phyloP scores from a whole-genome alignment of 37 sponge, comb jelly and placozoan genomes.

The Mnemiopsis leidyi region DNA sequence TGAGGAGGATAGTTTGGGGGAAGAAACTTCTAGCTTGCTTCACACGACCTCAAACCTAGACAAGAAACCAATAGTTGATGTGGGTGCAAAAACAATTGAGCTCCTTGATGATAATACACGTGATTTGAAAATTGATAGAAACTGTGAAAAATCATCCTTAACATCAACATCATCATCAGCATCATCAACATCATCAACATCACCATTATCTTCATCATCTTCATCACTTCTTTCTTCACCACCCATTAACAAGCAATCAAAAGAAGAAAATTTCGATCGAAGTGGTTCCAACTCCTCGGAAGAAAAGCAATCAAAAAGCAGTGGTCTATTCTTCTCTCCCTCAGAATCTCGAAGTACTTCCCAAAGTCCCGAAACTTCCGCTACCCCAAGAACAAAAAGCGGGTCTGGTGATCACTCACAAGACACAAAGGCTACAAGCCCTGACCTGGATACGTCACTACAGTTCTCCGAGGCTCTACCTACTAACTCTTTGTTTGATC shows the following conservation, averaged over 20 bases:
- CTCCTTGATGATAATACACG: neutral
- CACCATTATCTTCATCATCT: neutral
- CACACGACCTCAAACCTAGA: neutral
- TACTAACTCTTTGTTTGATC: neutral
- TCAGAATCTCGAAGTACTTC: neutral
- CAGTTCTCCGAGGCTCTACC: neutral
- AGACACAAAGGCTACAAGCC: neutral
- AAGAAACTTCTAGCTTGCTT: neutral
- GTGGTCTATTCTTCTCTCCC: neutral
- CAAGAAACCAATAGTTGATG: neutral
- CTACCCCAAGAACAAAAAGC: too few relatives aligned
- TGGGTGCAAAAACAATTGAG: neutral
- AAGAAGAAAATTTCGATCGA: too few relatives aligned
- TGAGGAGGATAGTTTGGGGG: too few relatives aligned
- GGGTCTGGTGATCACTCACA: neutral
- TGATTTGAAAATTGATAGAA: too few relatives aligned
- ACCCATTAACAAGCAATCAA: too few relatives aligned
- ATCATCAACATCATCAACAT: neutral
- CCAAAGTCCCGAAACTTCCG: neutral
- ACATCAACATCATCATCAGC: too few relatives aligned
- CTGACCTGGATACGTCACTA: neutral
- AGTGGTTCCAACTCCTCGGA: neutral
- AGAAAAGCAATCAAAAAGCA: neutral
- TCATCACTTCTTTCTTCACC: too few relatives aligned
- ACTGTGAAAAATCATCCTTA: too few relatives aligned